Conservation (phyloP, 2,113 vertebrate species). For the Lipotes vexillifer region DNA sequence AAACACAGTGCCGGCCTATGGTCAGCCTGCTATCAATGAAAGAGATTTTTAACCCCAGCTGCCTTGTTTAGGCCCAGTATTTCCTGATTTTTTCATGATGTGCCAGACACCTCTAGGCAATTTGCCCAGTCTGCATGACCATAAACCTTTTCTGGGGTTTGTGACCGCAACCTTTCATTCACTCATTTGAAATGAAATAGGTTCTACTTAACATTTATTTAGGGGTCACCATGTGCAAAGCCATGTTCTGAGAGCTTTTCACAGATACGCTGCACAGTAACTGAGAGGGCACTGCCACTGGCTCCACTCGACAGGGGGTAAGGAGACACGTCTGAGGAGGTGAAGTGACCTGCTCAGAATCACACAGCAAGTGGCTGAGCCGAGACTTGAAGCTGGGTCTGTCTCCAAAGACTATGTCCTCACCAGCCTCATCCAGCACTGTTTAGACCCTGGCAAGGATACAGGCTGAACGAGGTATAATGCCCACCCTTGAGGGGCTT, state of each 20-base stretch:
- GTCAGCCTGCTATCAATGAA: neutral
- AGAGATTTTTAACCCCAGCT: neutral
- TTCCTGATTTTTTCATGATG: neutral
- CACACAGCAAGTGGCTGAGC: neutral
- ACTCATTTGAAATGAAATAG: conserved; percentile 4
- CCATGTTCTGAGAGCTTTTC: neutral
- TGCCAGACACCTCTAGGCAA: neutral
- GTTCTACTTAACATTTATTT: neutral
- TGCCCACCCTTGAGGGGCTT: neutral
- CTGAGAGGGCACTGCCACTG: neutral
- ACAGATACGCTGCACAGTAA: neutral
- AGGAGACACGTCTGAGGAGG: neutral
- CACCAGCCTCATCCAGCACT: neutral
- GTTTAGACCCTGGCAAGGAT: neutral
- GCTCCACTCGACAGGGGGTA: neutral
- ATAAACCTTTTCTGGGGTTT: neutral
- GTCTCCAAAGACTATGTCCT: neutral
- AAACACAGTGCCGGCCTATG: neutral
- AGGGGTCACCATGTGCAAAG: neutral
- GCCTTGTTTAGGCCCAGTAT: neutral
- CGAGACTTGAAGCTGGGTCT: neutral
- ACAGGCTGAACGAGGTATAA: neutral
- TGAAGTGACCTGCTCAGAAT: neutral
- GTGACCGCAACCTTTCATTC: neutral
- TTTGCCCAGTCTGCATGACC: neutral